A percentile compares a stretch with the other conserved stretches of the same genome.
phyloP scores from a whole-genome alignment of 2,888 invertebrate species.

The Abrostola triplasia region DNA sequence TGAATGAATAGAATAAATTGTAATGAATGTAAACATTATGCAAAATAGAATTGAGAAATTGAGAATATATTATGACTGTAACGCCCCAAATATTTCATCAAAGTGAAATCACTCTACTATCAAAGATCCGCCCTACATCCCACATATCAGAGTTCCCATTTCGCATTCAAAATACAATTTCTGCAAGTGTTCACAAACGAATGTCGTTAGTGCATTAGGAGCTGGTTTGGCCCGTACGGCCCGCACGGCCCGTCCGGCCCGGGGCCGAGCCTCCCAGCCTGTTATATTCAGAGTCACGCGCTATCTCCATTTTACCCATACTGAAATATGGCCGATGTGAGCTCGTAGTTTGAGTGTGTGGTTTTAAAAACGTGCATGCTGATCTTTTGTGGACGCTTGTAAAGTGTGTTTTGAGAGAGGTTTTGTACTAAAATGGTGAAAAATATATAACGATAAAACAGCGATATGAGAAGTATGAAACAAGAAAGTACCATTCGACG shows the following conservation, averaged over 20 bases:
- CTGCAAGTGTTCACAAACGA: constrained; percentile 40
- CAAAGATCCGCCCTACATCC: no score
- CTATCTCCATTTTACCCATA: constrained; percentile 50
- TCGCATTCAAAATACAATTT: constrained; percentile 22
- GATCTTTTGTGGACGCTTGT: background rate
- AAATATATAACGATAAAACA: no score
- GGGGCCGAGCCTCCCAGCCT: constrained; percentile 7
- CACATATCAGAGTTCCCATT: constrained; percentile 3
- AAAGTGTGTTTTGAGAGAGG: background rate
- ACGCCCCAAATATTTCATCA: no score
- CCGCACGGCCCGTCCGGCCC: background rate
- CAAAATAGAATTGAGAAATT: no score
- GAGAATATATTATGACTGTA: no score
- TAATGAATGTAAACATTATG: no score
- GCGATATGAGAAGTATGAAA: constrained; percentile 15
- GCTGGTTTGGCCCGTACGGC: background rate
- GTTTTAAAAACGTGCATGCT: constrained; percentile 16
- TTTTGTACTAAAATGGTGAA: background rate
- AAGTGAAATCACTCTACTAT: no score
- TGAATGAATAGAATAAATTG: no score
- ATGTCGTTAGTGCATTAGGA: constrained; percentile 50
- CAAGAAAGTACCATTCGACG: constrained; percentile 12
- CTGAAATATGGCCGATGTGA: constrained; percentile 52
- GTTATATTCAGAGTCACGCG: constrained; percentile 54
- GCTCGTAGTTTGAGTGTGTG: constrained; percentile 15